Percentiles rank a stretch among this genome's conserved stretches.
phyloP scores from a whole-genome alignment of 2,888 invertebrate genomes.

The Lasioglossum figueresi region DNA sequence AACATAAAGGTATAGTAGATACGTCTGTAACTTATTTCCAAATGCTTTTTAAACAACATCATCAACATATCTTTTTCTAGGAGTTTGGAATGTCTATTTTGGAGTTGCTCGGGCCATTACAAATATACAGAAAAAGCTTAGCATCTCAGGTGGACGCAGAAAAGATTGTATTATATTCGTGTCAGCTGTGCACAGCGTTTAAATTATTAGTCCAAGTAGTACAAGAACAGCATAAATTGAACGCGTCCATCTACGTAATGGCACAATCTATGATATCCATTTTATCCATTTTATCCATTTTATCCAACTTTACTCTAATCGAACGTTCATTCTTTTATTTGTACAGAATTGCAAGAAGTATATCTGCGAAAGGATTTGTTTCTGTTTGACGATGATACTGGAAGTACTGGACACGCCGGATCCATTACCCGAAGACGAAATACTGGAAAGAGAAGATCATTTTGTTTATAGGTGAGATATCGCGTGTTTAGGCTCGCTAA shows the following conservation, averaged over 20 bases:
- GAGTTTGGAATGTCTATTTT: constrained; percentile 79
- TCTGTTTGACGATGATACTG: constrained; percentile 79
- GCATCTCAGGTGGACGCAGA: constrained; percentile 73
- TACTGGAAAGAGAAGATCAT: constrained; percentile 77
- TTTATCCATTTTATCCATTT: neutral
- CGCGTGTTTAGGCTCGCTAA: neutral
- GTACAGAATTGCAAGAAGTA: constrained; percentile 80
- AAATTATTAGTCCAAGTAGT: constrained; percentile 77
- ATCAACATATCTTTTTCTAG: constrained; percentile 61
- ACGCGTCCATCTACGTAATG: constrained; percentile 79
- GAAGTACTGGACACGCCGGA: constrained; percentile 74
- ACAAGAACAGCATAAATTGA: constrained; percentile 78
- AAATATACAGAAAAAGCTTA: constrained; percentile 76
- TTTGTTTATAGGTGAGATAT: constrained; percentile 78
- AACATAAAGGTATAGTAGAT: constrained; percentile 77
- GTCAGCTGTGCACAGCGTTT: constrained; percentile 78
- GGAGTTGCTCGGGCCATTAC: constrained; percentile 77
- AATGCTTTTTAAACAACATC: constrained; percentile 13
- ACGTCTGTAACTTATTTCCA: neutral
- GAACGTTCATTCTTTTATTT: constrained; percentile 35
- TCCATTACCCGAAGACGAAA: constrained; percentile 75
- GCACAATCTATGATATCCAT: constrained; percentile 20
- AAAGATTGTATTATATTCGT: constrained; percentile 77
- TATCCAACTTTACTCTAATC: constrained; percentile 15
- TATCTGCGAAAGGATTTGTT: constrained; percentile 78